phyloP scores from a whole-genome alignment of 2,113 vertebrate genomes.

The Carassius gibelio region DNA sequence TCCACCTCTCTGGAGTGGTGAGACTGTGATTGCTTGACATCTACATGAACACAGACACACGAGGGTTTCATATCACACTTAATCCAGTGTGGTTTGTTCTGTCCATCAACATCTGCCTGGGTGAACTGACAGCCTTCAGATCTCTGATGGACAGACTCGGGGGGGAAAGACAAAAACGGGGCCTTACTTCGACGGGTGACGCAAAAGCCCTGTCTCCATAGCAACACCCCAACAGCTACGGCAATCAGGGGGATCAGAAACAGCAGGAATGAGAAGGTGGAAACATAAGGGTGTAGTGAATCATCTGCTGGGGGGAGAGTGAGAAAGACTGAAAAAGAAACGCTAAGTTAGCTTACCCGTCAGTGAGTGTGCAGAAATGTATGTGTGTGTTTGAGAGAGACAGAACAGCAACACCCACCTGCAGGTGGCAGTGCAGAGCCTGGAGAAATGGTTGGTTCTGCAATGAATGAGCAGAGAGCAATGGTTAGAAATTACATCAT shows the following conservation, averaged over 20 bases:
- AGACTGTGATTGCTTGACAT: conserved; percentile 72
- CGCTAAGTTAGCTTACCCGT: neutral
- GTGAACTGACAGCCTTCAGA: conserved; percentile 34
- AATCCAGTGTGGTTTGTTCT: neutral
- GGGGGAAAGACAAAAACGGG: conserved; percentile 56
- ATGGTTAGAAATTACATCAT: neutral
- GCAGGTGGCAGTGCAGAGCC: conserved; percentile 41
- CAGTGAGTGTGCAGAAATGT: neutral
- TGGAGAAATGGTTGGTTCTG: neutral
- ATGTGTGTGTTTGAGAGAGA: neutral
- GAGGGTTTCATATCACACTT: neutral
- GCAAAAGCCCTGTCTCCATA: conserved; percentile 76
- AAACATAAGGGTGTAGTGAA: conserved; percentile 56
- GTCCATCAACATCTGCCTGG: neutral
- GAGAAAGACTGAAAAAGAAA: neutral
- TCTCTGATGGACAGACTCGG: conserved; percentile 52
- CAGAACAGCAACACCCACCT: conserved; percentile 14
- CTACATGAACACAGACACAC: conserved; percentile 44
- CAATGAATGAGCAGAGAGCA: neutral
- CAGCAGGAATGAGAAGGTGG: conserved; percentile 72
- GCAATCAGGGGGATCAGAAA: conserved; percentile 76
- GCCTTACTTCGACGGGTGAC: conserved; percentile 74
- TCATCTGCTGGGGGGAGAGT: conserved; percentile 55
- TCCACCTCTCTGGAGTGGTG: conserved; percentile 68
- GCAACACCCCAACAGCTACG: conserved; percentile 73